Evolutionary conservation across 2,113 vertebrate genomes (phyloP), one percentile per base, ranked within the genome.

Genomic region (Pomatorhinus ruficollis): DNA sequence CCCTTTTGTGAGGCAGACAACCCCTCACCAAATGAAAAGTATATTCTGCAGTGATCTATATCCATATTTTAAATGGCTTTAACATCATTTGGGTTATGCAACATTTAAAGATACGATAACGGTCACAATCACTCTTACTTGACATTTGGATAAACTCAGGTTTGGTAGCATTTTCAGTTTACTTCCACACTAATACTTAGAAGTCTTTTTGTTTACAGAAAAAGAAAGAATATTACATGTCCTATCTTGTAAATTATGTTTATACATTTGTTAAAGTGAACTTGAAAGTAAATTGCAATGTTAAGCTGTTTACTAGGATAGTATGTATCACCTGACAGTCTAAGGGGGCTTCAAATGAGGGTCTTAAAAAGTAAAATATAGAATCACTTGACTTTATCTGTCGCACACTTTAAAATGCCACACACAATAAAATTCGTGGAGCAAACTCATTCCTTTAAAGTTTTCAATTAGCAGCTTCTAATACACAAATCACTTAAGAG

Each of bases 401-500:
- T 68, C 45, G 5, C 10, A 7, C 65, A 52, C 31, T 86, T 92
- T 59, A 74, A 94, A 72, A 94, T 66, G 25, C 45, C 64, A 81
- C 35, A 54, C 7, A 22, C 50, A 47, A 53, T 33, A 83, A 90
- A 87, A 87, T 66, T 72, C 33, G 63, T 10, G 33, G 24, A 28
- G 68, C 12, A 87, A 93, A 70, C 30, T 49, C 39, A 59, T 64
- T 78, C 33, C 56, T 75, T 76, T 45, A 27, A 64, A 11, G 59
- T 85, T 80, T 71, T 65, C 75, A 90, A 78, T 56, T 78, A 75
- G 65, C 77, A 88, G 79, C 25, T 93, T 91, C 80, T 93, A 95
- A 95, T 95, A 93, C 90, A 57, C 82, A 91, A 92, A 94, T 93
- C 31, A 86, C 88, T 96, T 68, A 42, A 10, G 59, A 87, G 83